Base-by-base conservation (phyloP, 2,113 vertebrate species). In the Rafetus swinhoei region DNA sequence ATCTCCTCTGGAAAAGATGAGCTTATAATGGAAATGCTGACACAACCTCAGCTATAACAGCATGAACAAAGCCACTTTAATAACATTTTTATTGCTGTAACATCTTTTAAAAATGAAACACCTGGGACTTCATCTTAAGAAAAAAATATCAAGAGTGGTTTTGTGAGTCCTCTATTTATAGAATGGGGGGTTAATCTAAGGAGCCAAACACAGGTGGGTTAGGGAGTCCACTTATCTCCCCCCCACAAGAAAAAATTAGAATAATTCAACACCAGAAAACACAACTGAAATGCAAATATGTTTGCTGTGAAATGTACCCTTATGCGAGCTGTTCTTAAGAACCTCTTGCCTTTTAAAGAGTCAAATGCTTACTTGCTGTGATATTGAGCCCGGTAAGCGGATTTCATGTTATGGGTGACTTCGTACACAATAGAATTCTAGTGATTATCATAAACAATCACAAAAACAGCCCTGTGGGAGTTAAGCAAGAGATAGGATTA, bases 61-160 rank as follows among this genome's bases (percentile, higher is more conserved):
- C 94, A 89, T 93, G 93, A 97, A 95, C n/a, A 39, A 96, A 95
- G 93, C 90, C 88, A 97, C 93, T 90, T 97, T 97, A 97, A 97
- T 97, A 97, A 96, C 95, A 90, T 96, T 93, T 97, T 92, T 97
- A 94, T 97, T 97, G 94, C 95, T 97, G 88, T 92, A 96, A 95
- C 93, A 92, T 93, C 92, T 96, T 94, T 96, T 96, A 94, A 97
- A 96, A 97, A 97, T 97, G 96, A 96, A 96, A 96, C 89, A 96
- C 86, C 88, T 95, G 97, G 87, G 94, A 81, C 93, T 95, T 92
- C 27, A 85, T 16, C 39, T 96, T 94, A 60, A 96, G 95, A 95
- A 96, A 92, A 90, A 92, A 82, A 60, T 9, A 22, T 77, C 54
- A 82, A 81, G 50, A 87, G 7, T 14, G 93, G 76, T 94, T 91